Conservation (phyloP, 2,888 invertebrate species). For the Sthenelais limicola region DNA sequence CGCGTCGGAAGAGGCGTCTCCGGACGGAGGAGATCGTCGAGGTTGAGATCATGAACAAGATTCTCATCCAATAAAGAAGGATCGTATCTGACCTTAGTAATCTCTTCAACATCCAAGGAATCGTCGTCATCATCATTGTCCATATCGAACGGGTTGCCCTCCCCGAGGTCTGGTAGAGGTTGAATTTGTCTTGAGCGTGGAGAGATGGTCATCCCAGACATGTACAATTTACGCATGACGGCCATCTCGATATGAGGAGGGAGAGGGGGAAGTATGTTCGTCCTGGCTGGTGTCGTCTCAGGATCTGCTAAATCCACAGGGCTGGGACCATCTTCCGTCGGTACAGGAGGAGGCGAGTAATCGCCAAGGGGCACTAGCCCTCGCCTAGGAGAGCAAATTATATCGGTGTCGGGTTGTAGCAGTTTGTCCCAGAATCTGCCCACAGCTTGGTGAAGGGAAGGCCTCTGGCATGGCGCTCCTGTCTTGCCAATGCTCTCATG, state of each 20-base stretch:
- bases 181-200: slow-evolving; percentile 11
- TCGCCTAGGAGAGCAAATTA: not conserved
- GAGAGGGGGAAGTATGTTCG: slow-evolving; percentile 4
- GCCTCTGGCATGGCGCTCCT: slow-evolving; percentile 10
- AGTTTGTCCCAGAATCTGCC: slow-evolving; percentile 13
- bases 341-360: not conserved
- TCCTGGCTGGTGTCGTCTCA: not conserved
- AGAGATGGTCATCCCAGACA: slow-evolving; percentile 20
- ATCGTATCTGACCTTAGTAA: not conserved
- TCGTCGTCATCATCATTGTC: not conserved
- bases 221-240: slow-evolving; percentile 15
- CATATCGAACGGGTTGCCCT: no score
- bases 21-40: slow-evolving; percentile 19
- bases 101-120: no score
- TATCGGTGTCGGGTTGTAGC: not conserved
- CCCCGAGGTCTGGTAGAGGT: slow-evolving; percentile 7
- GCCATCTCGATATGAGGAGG: slow-evolving; percentile 20
- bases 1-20: not conserved
- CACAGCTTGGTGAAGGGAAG: slow-evolving; percentile 9
- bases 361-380: slow-evolving; percentile 7
- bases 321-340: not conserved
- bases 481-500: slow-evolving; percentile 1
- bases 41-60: not conserved
- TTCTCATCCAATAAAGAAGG: slow-evolving; percentile 11
- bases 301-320: slow-evolving; percentile 12